These are phyloP conservation scores for Papilio protenor DNA, from an alignment of 2,888 invertebrate species.

Conservation along the genomic window DNA sequence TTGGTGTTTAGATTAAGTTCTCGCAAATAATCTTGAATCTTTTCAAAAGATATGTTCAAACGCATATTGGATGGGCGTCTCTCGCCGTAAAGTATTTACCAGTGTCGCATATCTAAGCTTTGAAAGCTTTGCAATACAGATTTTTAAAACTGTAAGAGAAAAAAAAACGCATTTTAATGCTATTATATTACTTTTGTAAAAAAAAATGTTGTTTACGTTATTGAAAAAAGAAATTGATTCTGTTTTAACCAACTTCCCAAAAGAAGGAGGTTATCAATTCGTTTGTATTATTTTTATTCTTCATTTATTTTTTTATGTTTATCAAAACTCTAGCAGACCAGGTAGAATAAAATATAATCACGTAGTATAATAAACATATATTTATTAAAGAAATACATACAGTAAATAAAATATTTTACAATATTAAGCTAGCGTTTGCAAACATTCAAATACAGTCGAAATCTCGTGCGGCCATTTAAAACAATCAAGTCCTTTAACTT, in stretches of 20 bases:
- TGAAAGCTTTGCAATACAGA: too few relatives aligned
- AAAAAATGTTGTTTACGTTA: background rate
- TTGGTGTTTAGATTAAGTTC: too few relatives aligned
- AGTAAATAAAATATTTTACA: conserved; percentile 42
- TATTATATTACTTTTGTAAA: too few relatives aligned
- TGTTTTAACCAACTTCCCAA: background rate
- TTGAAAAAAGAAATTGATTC: background rate
- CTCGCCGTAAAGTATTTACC: too few relatives aligned
- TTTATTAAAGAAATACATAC: conserved; percentile 33
- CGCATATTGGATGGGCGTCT: too few relatives aligned
- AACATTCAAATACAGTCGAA: conserved; percentile 57
- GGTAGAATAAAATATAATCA: background rate
- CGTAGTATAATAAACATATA: conserved; percentile 9
- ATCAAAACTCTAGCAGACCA: background rate
- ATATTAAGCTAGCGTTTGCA: conserved; percentile 58
- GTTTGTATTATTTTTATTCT: too few relatives aligned
- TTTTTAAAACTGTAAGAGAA: too few relatives aligned
- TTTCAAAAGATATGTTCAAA: too few relatives aligned
- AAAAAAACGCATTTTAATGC: too few relatives aligned
- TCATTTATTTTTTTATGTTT: background rate
- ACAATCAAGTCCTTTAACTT: conserved; percentile 3
- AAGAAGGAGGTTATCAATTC: too few relatives aligned
- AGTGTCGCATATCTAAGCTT: too few relatives aligned
- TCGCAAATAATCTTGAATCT: too few relatives aligned
- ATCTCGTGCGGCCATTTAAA: conserved; percentile 56